Evolutionary conservation across 2,888 invertebrate species (phyloP), one percentile per base, ranked within the genome.

Genomic region (Merodon equestris): DNA sequence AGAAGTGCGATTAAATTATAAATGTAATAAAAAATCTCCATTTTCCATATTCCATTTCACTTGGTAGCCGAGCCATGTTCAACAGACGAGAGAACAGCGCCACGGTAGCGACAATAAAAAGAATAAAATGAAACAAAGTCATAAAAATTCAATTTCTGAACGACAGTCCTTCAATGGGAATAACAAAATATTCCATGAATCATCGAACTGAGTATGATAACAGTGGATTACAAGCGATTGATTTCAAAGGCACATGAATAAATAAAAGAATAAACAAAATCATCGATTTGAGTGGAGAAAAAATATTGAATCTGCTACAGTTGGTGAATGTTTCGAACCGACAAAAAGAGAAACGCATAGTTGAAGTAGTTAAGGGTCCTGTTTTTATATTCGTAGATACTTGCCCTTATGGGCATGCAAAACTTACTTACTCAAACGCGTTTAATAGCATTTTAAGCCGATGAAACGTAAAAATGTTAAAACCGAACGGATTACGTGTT

Each of bases 261-360:
- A 17, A 36, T 38, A 34, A 45, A n/a, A 17, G 45, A 9, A 58
- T 14, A 58, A 36, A 45, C 27, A 27, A 27, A 47, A 18, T 1
- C 47, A 47, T 15, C 15, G 15, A 40, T 12, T 61, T 12, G 9
- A 61, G 14, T 38, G 10, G 12, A 60, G 38, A 10, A 1, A 14
- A 42, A 42, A 56, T 27, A 27, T 7, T 27, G 27, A 27, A 13
- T 27, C 44, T 13, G 40, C 12, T 10, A 57, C 42, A 10, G 27
- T 18, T 12, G 54, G 12, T 9, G 48, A 58, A 15, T 60, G 48
- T 48, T 4, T 27, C 27, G 3, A 27, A 27, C 27, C 27, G 27
- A 27, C 2, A 4, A 27, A 2, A 27, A 27, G 7, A 4, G 7
- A 27, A 10, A 60, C 17, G 5, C 34, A 47, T 13, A 36, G 50